Percentiles rank a stretch among this genome's conserved stretches.
phyloP scores from a whole-genome alignment of 1,140 invertebrate species.

The Heliconius congener region DNA sequence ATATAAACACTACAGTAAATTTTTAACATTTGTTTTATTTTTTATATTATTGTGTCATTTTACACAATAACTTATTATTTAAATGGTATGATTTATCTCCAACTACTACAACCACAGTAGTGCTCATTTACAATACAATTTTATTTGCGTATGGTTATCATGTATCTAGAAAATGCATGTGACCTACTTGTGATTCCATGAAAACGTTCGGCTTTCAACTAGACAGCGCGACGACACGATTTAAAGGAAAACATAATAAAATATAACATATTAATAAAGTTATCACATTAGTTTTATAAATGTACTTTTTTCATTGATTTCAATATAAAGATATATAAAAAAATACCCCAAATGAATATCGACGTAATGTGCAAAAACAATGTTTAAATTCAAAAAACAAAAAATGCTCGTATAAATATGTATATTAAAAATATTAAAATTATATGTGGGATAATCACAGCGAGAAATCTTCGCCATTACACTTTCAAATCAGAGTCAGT shows the following conservation, averaged over 20 bases:
- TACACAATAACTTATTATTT: too few species aligned
- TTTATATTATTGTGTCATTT: too few species aligned
- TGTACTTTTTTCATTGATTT: too few species aligned
- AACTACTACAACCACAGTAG: neutral
- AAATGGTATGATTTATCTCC: neutral
- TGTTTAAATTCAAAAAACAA: neutral
- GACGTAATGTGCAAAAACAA: too few species aligned
- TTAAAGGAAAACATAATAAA: neutral
- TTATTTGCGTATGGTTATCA: neutral
- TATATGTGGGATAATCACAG: neutral
- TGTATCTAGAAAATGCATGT: constrained; percentile 50
- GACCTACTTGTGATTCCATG: constrained; percentile 63
- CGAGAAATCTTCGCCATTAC: constrained; percentile 30
- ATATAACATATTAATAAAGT: neutral
- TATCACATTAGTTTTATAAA: neutral
- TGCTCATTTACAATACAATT: neutral
- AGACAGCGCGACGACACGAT: constrained; percentile 20
- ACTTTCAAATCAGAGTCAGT: constrained; percentile 23
- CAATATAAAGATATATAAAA: too few species aligned
- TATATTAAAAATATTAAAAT: neutral
- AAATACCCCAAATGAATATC: too few species aligned
- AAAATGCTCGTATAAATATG: neutral
- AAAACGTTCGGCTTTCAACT: constrained; percentile 49
- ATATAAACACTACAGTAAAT: neutral
- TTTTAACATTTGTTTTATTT: too few species aligned